Percentiles rank a stretch among this genome's conserved stretches.
Evolutionary conservation across 2,113 vertebrate genomes (phyloP).

Genomic region (Scomber colias): DNA sequence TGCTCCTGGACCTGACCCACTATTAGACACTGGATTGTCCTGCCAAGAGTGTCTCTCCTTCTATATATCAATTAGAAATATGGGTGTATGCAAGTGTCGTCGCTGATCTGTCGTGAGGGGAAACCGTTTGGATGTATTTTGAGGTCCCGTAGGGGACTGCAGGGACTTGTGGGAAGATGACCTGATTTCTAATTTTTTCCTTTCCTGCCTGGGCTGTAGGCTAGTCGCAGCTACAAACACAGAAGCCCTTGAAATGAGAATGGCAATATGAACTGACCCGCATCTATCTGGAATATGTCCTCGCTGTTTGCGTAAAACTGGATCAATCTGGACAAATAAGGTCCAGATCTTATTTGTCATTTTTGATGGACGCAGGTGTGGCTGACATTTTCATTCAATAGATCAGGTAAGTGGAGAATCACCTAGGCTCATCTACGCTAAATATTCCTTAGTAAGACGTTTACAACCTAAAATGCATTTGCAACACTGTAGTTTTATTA

Average conservation of each 20-base stretch:
- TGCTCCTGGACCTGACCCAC: slow-evolving; percentile 33
- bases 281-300: slow-evolving; percentile 34
- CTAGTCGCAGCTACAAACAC: slow-evolving; percentile 52
- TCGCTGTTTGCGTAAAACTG: slow-evolving; percentile 24
- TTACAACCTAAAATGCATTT: slow-evolving; percentile 5
- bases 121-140: slow-evolving; percentile 74
- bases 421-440: not conserved
- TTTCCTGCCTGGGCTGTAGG: slow-evolving; percentile 67
- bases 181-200: slow-evolving; percentile 82
- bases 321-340: not conserved
- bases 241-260: slow-evolving; percentile 51
- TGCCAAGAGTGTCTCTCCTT: slow-evolving; percentile 40
- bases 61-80: slow-evolving; percentile 31
- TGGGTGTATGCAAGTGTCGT: slow-evolving; percentile 18
- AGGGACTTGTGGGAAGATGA: slow-evolving; percentile 82
- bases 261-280: slow-evolving; percentile 16
- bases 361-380: slow-evolving; percentile 50
- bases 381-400: slow-evolving; percentile 18
- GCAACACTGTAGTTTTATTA: not conserved
- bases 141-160: slow-evolving; percentile 77
- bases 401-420: slow-evolving; percentile 65
- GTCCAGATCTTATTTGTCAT: slow-evolving; percentile 16
- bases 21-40: slow-evolving; percentile 1
- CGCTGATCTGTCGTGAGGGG: slow-evolving; percentile 64
- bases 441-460: not conserved